Evolutionary conservation across 30 jellyfish, hydroid and myxozoan genomes (phyloP).

Genomic region (Catostylus mosaicus): DNA sequence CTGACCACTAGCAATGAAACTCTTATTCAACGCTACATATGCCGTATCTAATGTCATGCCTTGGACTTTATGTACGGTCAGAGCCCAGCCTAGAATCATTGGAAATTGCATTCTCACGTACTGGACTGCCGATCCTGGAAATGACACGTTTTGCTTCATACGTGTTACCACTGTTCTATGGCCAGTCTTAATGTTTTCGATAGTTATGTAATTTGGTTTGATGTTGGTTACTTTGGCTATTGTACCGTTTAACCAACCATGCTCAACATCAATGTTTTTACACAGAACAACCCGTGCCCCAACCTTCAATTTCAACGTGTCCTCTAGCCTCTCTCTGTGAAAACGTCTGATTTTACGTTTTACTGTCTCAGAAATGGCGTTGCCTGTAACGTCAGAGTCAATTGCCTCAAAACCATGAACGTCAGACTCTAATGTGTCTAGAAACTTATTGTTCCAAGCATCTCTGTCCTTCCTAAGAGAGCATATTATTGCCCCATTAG

Average conservation of each 20-base stretch:
- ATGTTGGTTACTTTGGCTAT: neutral
- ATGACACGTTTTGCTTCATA: neutral
- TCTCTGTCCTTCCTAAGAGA: conserved; percentile 5
- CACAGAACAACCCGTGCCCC: neutral
- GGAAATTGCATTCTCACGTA: neutral
- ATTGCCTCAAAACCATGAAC: neutral
- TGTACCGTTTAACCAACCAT: neutral
- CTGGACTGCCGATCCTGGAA: neutral
- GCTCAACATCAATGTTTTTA: neutral
- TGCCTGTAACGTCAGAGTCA: conserved; percentile 13
- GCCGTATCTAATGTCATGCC: too few relatives aligned
- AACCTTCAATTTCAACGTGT: neutral
- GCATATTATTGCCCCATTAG: neutral
- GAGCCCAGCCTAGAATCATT: conserved; percentile 2
- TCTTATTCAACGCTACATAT: neutral
- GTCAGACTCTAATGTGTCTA: neutral
- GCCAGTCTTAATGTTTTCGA: neutral
- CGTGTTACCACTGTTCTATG: neutral
- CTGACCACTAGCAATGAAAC: neutral
- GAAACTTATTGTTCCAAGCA: neutral
- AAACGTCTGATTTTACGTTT: neutral
- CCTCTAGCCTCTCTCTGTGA: conserved; percentile 16
- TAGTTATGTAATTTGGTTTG: neutral
- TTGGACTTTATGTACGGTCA: conserved; percentile 3
- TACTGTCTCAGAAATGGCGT: neutral